Conservation (phyloP, 2,113 vertebrate genomes). For the Tyto alba region DNA sequence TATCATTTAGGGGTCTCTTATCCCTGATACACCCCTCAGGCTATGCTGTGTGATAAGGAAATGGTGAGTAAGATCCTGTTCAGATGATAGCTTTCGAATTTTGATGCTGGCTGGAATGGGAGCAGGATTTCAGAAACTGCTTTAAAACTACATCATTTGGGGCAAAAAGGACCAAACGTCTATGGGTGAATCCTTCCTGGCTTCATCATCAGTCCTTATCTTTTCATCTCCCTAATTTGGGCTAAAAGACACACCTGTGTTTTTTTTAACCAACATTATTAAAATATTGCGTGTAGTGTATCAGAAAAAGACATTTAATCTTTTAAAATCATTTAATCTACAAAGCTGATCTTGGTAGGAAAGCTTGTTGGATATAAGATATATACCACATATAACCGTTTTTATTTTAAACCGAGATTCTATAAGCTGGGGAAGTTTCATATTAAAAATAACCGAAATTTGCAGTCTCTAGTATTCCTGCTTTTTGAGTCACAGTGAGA, state of each 20-base stretch:
- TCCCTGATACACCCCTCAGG: background rate
- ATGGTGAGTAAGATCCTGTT: background rate
- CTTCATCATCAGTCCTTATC: background rate
- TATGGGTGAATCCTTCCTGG: background rate
- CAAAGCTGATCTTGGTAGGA: background rate
- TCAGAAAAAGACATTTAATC: background rate
- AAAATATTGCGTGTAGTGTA: background rate
- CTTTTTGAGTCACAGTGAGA: background rate
- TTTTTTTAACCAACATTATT: background rate
- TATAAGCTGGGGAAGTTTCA: background rate
- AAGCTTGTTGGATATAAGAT: background rate
- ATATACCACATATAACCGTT: too few relatives aligned
- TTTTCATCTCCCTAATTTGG: background rate
- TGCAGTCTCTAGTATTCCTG: background rate
- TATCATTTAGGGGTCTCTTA: too few relatives aligned
- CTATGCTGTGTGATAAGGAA: accelerated
- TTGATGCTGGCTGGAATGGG: background rate
- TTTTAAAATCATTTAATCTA: background rate
- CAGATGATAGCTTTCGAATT: background rate
- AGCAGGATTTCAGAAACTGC: background rate
- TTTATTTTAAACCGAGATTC: background rate
- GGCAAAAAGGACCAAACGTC: background rate
- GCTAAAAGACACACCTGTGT: background rate
- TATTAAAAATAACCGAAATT: background rate
- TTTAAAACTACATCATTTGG: background rate